These are phyloP conservation scores for Eupeodes latifasciatus DNA, from an alignment of 2,888 invertebrate species.

Conservation along the genomic window DNA sequence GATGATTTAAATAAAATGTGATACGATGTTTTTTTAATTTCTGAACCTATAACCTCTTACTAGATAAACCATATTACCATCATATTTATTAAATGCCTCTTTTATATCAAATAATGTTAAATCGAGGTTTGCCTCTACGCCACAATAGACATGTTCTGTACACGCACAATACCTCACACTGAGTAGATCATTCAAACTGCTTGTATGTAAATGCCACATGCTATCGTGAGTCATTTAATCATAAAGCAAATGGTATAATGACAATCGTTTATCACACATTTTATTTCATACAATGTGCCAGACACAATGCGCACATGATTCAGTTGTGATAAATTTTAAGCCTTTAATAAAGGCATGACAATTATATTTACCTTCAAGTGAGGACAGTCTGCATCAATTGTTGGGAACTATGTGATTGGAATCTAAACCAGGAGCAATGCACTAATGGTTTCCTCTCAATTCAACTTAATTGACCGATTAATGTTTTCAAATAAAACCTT, in stretches of 20 bases:
- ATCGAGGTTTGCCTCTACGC: too few species aligned
- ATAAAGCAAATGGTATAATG: slow-evolving; percentile 49
- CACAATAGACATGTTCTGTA: too few species aligned
- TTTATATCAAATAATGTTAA: too few species aligned
- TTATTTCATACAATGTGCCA: slow-evolving; percentile 32
- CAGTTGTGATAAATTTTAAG: slow-evolving; percentile 14
- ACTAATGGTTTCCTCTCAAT: slow-evolving; percentile 48
- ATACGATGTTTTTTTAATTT: too few species aligned
- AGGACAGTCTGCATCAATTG: slow-evolving; percentile 12
- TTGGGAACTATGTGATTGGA: slow-evolving; percentile 28
- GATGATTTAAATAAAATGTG: too few species aligned
- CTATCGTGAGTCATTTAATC: slow-evolving; percentile 58
- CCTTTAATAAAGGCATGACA: slow-evolving; percentile 15
- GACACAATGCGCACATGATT: slow-evolving; percentile 13
- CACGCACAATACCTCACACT: not conserved
- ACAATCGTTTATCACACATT: slow-evolving; percentile 59
- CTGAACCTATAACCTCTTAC: too few species aligned
- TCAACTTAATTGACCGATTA: slow-evolving; percentile 67
- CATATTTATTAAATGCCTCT: too few species aligned
- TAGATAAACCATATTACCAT: too few species aligned
- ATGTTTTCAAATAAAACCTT: slow-evolving; percentile 34
- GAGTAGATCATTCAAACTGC: slow-evolving; percentile 38
- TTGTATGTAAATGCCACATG: slow-evolving; percentile 26
- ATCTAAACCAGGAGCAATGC: slow-evolving; percentile 60
- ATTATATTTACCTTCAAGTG: slow-evolving; percentile 44